Evolutionary conservation across 30 jellyfish, hydroid and myxozoan genomes (phyloP).

Genomic region (Chironex yamaguchii): DNA sequence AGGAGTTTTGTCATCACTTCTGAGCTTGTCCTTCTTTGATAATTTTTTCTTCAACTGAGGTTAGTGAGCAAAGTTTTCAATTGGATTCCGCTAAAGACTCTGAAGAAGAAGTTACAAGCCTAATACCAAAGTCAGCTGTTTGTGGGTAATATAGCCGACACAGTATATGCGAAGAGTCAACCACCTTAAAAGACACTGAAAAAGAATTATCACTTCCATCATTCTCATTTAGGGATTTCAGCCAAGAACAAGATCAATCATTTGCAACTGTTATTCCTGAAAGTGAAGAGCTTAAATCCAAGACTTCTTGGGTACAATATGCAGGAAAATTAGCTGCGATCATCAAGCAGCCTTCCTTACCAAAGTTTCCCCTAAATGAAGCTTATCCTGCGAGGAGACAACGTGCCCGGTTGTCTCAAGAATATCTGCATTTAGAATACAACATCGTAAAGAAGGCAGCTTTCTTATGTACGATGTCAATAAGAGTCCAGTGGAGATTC

Average conservation of each 20-base stretch:
- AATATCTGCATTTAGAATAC: slow-evolving; percentile 38
- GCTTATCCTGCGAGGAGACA: slow-evolving; percentile 5
- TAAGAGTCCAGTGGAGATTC: background rate
- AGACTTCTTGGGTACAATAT: slow-evolving; percentile 2
- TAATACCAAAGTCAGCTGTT: too few species aligned
- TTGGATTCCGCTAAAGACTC: slow-evolving; percentile 12
- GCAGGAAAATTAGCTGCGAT: slow-evolving; percentile 15
- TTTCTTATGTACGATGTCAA: background rate
- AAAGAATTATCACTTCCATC: slow-evolving; percentile 6
- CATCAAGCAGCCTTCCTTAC: slow-evolving; percentile 13
- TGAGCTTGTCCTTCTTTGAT: too few species aligned
- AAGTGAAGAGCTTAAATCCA: slow-evolving; percentile 15
- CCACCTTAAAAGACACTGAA: slow-evolving; percentile 10
- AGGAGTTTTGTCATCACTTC: too few species aligned
- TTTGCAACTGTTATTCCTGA: slow-evolving; percentile 7
- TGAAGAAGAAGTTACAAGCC: slow-evolving; percentile 5
- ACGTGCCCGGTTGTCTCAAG: slow-evolving; percentile 17
- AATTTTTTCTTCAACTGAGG: too few species aligned
- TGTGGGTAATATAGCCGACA: slow-evolving; percentile 9
- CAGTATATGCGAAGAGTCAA: slow-evolving; percentile 10
- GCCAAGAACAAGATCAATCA: too few species aligned
- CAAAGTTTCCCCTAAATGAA: slow-evolving; percentile 14
- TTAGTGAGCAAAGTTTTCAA: slow-evolving; percentile 9
- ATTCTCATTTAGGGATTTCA: background rate
- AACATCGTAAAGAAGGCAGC: slow-evolving; percentile 12